Evolutionary conservation across 2,888 invertebrate species (phyloP).

Genomic region (Eubasilissa splendida): DNA sequence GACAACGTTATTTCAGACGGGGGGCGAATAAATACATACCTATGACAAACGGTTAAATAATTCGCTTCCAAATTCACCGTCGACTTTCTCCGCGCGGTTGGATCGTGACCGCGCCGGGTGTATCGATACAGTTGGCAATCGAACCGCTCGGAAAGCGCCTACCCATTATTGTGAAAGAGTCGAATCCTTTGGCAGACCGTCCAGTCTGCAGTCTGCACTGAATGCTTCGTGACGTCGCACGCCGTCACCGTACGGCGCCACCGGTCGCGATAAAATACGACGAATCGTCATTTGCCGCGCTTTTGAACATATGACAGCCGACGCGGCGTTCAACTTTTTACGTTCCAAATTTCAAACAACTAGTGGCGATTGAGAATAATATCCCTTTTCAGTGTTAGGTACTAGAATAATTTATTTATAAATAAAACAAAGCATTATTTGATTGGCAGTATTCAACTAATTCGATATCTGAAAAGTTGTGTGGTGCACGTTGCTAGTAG

Average conservation of each 20-base stretch:
- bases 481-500: too few relatives aligned
- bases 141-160: conserved; percentile 14
- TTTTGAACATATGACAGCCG: neutral
- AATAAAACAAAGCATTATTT: too few relatives aligned
- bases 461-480: too few relatives aligned
- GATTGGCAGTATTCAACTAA: too few relatives aligned
- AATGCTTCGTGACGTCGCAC: too few relatives aligned
- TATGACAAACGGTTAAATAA: too few relatives aligned
- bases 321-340: neutral
- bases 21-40: too few relatives aligned
- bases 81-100: conserved; percentile 4
- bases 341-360: neutral
- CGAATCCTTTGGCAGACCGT: neutral
- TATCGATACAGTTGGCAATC: conserved; percentile 20
- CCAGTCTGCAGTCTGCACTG: too few relatives aligned
- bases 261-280: neutral
- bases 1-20: too few relatives aligned
- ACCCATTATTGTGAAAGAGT: conserved; percentile 10
- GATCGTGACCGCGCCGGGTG: neutral
- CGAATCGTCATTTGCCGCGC: neutral
- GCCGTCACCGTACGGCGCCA: neutral
- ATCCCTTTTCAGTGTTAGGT: too few relatives aligned
- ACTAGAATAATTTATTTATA: too few relatives aligned
- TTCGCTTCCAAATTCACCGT: neutral
- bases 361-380: neutral